phyloP scores from a whole-genome alignment of 2,888 invertebrate species.

The Caenorhabditis sp. region DNA sequence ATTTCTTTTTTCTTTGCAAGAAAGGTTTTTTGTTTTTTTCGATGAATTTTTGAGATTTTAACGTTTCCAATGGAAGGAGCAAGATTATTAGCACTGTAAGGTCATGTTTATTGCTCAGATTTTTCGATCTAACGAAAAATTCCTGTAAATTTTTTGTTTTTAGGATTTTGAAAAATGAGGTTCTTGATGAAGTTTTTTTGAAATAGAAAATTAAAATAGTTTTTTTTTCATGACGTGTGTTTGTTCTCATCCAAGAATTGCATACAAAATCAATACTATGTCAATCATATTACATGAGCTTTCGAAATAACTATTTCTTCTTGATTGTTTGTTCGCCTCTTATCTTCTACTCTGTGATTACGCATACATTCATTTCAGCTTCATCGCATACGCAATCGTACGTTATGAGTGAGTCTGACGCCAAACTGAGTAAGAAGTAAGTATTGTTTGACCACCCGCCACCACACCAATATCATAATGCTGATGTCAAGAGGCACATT shows the following conservation, averaged over 20 bases:
- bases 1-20: conserved; percentile 7
- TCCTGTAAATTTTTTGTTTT: too few species aligned
- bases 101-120: too few species aligned
- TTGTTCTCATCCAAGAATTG: not conserved
- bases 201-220: not conserved
- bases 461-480: not conserved
- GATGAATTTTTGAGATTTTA: not conserved
- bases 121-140: too few species aligned
- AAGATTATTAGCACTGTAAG: too few species aligned
- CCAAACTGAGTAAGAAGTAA: conserved; percentile 44
- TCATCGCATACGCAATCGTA: not conserved
- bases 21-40: not conserved
- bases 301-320: not conserved
- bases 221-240: not conserved
- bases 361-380: conserved; percentile 10
- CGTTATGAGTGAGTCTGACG: conserved; percentile 29
- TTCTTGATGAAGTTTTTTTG: too few species aligned
- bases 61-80: too few species aligned
- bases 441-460: conserved; percentile 16
- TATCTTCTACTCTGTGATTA: not conserved
- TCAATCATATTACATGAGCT: not conserved
- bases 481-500: not conserved
- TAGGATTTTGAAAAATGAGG: too few species aligned
- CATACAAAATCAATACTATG: not conserved
- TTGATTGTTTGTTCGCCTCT: not conserved